phyloP scores from a whole-genome alignment of 2,888 invertebrate species.

The Nipponacmea schrenckii region DNA sequence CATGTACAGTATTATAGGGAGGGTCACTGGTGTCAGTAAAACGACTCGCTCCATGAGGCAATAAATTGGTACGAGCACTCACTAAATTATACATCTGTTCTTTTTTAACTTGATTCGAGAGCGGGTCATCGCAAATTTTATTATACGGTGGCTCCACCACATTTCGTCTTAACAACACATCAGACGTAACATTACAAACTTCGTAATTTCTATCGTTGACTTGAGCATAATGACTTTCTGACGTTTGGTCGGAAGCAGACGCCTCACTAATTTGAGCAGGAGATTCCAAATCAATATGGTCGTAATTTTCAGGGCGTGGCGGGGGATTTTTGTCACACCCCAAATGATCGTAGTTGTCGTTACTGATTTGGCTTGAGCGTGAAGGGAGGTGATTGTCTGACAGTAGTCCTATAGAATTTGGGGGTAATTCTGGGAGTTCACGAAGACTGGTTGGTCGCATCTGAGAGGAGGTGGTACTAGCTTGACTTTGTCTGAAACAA shows the following conservation, averaged over 20 bases:
- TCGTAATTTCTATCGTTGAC: constrained; percentile 17
- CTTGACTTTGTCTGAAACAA: constrained; percentile 38
- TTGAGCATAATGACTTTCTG: constrained; percentile 19
- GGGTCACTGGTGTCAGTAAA: constrained; percentile 16
- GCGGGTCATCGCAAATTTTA: constrained; percentile 27
- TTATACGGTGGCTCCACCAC: constrained; percentile 29
- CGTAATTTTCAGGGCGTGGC: constrained; percentile 6
- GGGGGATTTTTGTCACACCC: constrained; percentile 7
- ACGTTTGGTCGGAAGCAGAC: background rate
- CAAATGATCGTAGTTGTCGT: constrained; percentile 52
- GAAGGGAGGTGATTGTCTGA: constrained; percentile 12
- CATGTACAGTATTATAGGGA: constrained; percentile 34
- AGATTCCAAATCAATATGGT: constrained; percentile 14
- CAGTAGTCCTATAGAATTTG: constrained; percentile 3
- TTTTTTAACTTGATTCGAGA: constrained; percentile 10
- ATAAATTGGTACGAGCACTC: background rate
- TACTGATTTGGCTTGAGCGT: constrained; percentile 17
- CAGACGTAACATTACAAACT: background rate
- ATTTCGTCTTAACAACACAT: constrained; percentile 21
- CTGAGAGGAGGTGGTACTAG: constrained; percentile 41
- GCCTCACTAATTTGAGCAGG: background rate
- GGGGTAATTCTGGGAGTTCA: constrained; percentile 46
- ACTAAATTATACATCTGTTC: constrained; percentile 2
- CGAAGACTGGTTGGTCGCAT: constrained; percentile 42
- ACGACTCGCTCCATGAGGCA: too few relatives aligned